These are phyloP conservation scores for Turritopsis rubra DNA, from an alignment of 30 jellyfish, hydroid and myxozoan species.

Conservation along the genomic window DNA sequence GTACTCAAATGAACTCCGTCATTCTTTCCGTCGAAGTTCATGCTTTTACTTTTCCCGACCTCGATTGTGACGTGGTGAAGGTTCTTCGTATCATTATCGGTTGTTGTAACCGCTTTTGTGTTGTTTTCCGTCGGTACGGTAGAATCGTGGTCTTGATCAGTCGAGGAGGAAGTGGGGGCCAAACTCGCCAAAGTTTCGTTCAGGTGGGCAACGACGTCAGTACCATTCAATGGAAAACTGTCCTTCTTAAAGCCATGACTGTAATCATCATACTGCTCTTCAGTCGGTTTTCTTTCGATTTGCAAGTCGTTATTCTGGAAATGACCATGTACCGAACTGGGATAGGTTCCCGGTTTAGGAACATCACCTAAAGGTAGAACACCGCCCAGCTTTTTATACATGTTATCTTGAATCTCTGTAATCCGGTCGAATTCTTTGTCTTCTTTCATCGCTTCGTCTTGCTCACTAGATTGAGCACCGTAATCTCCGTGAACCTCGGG, in stretches of 20 bases:
- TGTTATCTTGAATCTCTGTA: conserved; percentile 57
- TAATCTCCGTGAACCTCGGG: conserved; percentile 88
- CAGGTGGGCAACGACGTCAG: conserved; percentile 12
- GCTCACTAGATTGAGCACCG: conserved; percentile 64
- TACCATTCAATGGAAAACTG: neutral
- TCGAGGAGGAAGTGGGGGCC: conserved; percentile 10
- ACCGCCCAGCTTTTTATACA: conserved; percentile 51
- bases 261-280: conserved; percentile 22
- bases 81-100: neutral
- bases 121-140: neutral
- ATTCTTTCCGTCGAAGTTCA: conserved; percentile 23
- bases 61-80: conserved; percentile 21
- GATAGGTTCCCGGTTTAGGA: conserved; percentile 49
- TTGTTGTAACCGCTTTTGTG: neutral
- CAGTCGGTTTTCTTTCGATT: conserved; percentile 41
- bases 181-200: conserved; percentile 22
- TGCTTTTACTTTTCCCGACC: conserved; percentile 27
- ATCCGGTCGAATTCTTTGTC: conserved; percentile 69
- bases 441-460: conserved; percentile 86
- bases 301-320: neutral
- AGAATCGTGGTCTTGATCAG: neutral
- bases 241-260: conserved; percentile 27
- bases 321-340: neutral
- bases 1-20: neutral
- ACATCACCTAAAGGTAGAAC: conserved; percentile 58